Base-by-base conservation (phyloP, 2,797 vertebrate genomes). In the Typhlichthys subterraneus region DNA sequence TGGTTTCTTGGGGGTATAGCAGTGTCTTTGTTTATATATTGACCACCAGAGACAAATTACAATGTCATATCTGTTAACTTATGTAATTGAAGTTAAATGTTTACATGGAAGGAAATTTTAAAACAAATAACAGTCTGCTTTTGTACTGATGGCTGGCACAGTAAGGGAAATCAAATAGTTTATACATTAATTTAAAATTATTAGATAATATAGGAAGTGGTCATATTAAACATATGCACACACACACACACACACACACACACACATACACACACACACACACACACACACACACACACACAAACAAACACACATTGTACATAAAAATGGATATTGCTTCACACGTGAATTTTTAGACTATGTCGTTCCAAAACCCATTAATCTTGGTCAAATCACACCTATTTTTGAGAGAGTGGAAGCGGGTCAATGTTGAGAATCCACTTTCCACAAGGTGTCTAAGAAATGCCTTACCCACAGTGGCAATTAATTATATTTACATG, bases 321-420 rank as follows among this genome's bases (percentile, higher is more conserved):
- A 45, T 19, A 49, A 14, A 12, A 49, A 49, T 31, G 23, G 9
- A 56, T 56, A 13, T 53, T 23, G 29, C 12, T 86, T 89, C 84
- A 79, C 69, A 70, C 67, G 73, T 59, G 69, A 67, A 76, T 68
- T 72, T 76, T 84, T 77, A 85, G 83, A 85, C 57, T 79, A 83
- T 82, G 75, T 85, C 47, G 76, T 70, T 71, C 70, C 70, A 62
- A 80, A 85, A 50, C 78, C 76, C 87, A 93, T 93, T 91, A 76
- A 92, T 93, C 92, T 91, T 90, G 86, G 71, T 93, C 89, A 85
- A 82, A 89, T 89, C 82, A 86, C 87, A 90, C 91, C 91, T 93
- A 93, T 93, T 93, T 90, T 90, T 92, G 89, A 92, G 85, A 75
- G 74, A 84, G 75, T 57, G 88, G 89, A 93, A 93, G 79, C 89